Evolutionary conservation across 1,140 invertebrate species (phyloP), one percentile per base, ranked within the genome.

Genomic region (Apis cerana): DNA sequence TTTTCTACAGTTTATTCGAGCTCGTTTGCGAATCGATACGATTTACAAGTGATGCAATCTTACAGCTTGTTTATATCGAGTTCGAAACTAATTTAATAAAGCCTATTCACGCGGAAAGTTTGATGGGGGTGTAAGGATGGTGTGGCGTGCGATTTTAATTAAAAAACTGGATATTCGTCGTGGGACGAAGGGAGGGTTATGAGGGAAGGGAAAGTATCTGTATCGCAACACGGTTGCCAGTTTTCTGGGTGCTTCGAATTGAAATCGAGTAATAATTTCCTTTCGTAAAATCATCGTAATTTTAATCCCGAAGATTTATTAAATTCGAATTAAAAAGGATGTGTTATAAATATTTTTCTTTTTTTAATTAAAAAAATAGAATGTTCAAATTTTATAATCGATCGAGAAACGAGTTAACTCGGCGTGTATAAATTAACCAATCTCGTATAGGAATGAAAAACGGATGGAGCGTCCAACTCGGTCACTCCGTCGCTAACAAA

Each of bases 121-220:
- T 21, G 50, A 58, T 23, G 52, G 4, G 4, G 52, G 68, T 11
- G n/a, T 69, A 56, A 43, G 33, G 33, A 43, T 43, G 33, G 33
- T 56, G 56, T 54, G 19, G 75, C 52, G 72, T 21, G 64, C 61
- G 58, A 75, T 82, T 82, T 88, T 88, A 88, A 88, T 88, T 88
- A 88, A 88, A 88, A 83, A 85, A 83, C n/a, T 77, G 59, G 75
- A 82, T 76, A 68, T 56, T n/a, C 21, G 17, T 33, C 48, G 19
- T 9, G 10, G 64, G 17, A 80, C 50, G 54, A 43, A 5, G 43
- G 62, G 54, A 54, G 17, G 27, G 65, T 15, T 21, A 27, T 61
- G n/a, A 56, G 50, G 15, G 76, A 50, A 23, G 58, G 62, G 81
- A 67, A 23, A 76, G 61, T 62, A 58, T 56, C 58, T 43, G 69